phyloP scores from a whole-genome alignment of 2,888 invertebrate genomes.

The Pardosa pseudoannulata region DNA sequence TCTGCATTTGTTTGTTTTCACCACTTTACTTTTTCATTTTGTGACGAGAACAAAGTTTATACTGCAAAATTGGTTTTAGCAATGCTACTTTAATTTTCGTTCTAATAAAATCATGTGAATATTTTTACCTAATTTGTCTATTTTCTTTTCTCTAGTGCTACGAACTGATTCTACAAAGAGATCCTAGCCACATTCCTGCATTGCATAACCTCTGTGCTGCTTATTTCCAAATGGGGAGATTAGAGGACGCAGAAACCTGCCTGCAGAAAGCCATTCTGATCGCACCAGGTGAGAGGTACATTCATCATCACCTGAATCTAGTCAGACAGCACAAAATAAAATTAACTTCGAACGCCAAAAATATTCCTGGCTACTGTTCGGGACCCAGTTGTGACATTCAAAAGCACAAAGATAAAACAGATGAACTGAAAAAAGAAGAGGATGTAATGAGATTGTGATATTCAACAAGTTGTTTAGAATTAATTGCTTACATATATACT shows the following conservation, averaged over 20 bases:
- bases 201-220: conserved; percentile 57
- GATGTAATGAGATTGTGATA: neutral
- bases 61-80: too few relatives aligned
- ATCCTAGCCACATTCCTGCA: conserved; percentile 40
- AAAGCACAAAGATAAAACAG: neutral
- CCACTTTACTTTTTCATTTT: too few relatives aligned
- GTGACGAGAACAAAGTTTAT: too few relatives aligned
- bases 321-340: conserved; percentile 30
- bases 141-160: conserved; percentile 43
- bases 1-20: too few relatives aligned
- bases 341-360: neutral
- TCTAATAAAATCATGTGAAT: too few relatives aligned
- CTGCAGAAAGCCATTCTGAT: conserved; percentile 8
- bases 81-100: too few relatives aligned
- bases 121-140: too few relatives aligned
- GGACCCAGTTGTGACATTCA: neutral
- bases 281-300: conserved; percentile 30
- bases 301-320: conserved; percentile 35
- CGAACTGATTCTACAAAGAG: conserved; percentile 37
- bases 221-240: conserved; percentile 29
- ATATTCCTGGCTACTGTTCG: conserved; percentile 1
- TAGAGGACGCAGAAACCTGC: conserved; percentile 39
- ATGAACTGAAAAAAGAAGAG: neutral
- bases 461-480: neutral
- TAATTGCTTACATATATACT: too few relatives aligned